Conservation (phyloP, 2,888 invertebrate species). For the Macrosiphum euphorbiae region DNA sequence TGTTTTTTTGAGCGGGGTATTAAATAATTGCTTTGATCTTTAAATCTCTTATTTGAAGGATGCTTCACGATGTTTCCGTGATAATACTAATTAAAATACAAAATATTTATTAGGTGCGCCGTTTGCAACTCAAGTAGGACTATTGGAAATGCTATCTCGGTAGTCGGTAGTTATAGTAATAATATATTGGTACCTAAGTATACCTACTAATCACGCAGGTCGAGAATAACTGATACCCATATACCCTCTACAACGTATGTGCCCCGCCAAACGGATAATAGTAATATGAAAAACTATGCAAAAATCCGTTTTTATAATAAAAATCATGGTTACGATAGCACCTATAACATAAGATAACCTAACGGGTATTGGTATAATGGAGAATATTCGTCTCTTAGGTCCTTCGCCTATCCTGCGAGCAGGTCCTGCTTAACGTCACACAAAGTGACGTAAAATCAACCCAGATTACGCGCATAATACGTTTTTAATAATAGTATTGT, state of each 20-base stretch:
- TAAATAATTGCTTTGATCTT: not conserved
- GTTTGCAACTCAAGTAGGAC: not conserved
- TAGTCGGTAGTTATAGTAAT: not conserved
- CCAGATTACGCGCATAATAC: not conserved
- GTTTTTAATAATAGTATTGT: not conserved
- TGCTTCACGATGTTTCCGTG: not conserved
- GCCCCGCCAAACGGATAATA: not conserved
- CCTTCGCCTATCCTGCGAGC: not conserved
- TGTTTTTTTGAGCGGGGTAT: not conserved
- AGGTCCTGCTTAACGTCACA: not conserved
- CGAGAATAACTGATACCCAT: not conserved
- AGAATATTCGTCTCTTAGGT: not conserved
- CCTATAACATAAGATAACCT: not conserved
- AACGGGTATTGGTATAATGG: not conserved
- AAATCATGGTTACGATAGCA: not conserved
- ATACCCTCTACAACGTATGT: not conserved
- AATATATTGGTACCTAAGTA: not conserved
- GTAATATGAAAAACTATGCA: not conserved
- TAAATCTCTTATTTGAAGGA: not conserved
- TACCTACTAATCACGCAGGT: not conserved
- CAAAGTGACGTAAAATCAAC: not conserved
- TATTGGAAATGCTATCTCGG: not conserved
- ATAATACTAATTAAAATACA: not conserved
- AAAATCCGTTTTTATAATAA: not conserved
- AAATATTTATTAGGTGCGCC: not conserved